Evolutionary conservation across 2,113 vertebrate species (phyloP).

Genomic region (Petromus typicus): DNA sequence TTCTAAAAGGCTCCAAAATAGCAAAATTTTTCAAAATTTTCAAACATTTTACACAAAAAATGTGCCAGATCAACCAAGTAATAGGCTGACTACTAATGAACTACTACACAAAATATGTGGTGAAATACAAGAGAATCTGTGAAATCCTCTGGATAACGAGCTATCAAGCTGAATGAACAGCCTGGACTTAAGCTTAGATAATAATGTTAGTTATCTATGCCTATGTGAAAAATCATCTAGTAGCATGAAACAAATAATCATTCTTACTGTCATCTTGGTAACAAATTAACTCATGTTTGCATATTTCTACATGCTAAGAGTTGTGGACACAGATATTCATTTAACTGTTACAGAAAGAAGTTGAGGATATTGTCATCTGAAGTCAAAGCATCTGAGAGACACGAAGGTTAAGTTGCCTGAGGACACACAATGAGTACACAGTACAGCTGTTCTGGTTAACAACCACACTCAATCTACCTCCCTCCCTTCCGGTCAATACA

Average conservation of each 20-base stretch:
- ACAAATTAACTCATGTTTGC: not conserved
- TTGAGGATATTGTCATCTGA: not conserved
- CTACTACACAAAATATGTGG: not conserved
- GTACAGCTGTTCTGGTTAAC: not conserved
- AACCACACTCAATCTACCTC: accelerated
- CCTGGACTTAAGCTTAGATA: not conserved
- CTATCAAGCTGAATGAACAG: not conserved
- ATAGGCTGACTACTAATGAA: not conserved
- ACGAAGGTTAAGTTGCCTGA: not conserved
- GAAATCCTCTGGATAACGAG: not conserved
- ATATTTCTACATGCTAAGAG: not conserved
- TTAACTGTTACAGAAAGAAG: not conserved
- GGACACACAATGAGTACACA: not conserved
- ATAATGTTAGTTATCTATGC: not conserved
- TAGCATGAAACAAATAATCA: not conserved
- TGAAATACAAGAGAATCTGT: not conserved
- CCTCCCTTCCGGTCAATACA: not conserved
- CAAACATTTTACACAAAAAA: not conserved
- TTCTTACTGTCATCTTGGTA: not conserved
- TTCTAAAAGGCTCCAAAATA: not conserved
- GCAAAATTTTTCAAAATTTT: not conserved
- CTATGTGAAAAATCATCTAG: not conserved
- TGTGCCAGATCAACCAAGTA: not conserved
- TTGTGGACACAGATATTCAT: not conserved
- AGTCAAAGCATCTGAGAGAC: not conserved